phyloP scores from a whole-genome alignment of 2,888 invertebrate genomes.

The Spisula subtruncata region DNA sequence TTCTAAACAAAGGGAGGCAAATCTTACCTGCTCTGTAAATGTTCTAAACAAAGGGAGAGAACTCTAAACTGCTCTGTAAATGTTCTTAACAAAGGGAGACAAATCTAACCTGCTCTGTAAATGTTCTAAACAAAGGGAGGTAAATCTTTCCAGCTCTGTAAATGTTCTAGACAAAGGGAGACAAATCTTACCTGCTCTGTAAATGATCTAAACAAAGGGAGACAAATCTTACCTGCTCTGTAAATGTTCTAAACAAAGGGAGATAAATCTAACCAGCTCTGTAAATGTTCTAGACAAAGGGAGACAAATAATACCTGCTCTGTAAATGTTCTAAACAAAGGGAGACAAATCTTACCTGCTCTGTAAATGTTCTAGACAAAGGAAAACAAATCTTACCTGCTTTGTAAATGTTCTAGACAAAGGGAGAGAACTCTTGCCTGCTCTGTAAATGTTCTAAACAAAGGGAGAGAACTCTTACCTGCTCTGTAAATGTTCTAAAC shows the following conservation, averaged over 20 bases:
- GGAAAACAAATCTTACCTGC: no score
- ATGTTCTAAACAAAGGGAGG: slow-evolving; percentile 90
- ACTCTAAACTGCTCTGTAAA: not conserved
- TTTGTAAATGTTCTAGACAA: not conserved
- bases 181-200: not conserved
- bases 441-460: not conserved
- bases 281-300: slow-evolving; percentile 90
- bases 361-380: slow-evolving; percentile 92
- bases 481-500: not conserved
- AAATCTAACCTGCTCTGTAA: slow-evolving; percentile 91
- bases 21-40: slow-evolving; percentile 92
- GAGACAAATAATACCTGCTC: not conserved
- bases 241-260: not conserved
- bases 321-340: not conserved
- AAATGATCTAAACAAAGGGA: not conserved
- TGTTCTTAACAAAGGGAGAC: not conserved
- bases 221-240: not conserved
- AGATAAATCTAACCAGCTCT: slow-evolving; percentile 90
- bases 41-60: slow-evolving; percentile 88
- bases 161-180: not conserved
- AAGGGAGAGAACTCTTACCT: not conserved
- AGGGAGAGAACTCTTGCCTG: not conserved
- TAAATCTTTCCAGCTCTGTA: no score
- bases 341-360: slow-evolving; percentile 90
- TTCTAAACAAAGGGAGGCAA: not conserved